phyloP scores from a whole-genome alignment of 2,888 invertebrate genomes.

The Chymomyza amoena region DNA sequence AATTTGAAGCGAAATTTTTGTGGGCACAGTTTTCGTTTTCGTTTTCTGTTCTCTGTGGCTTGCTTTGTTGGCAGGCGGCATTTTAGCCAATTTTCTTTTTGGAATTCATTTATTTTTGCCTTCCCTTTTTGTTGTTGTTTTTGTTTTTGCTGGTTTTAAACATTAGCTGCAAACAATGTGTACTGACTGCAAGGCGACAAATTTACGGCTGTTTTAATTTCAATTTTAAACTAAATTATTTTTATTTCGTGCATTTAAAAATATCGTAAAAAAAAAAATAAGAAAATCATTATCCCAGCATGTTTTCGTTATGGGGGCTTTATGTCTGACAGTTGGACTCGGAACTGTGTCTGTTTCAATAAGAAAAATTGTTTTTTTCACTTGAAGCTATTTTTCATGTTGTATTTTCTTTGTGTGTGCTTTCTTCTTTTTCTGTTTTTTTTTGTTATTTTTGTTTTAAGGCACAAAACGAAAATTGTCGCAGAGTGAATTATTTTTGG shows the following conservation, averaged over 20 bases:
- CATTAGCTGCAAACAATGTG: background rate
- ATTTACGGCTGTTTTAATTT: slow-evolving; percentile 3
- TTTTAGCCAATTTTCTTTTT: slow-evolving; percentile 48
- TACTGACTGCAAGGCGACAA: background rate
- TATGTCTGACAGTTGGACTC: slow-evolving; percentile 51
- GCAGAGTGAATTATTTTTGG: slow-evolving; percentile 66
- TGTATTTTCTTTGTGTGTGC: slow-evolving; percentile 19
- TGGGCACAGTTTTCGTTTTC: slow-evolving; percentile 10
- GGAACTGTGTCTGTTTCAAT: slow-evolving; percentile 61
- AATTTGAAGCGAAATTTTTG: slow-evolving; percentile 51
- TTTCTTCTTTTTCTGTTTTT: slow-evolving; percentile 1
- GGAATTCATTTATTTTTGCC: background rate
- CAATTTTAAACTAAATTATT: slow-evolving; percentile 40
- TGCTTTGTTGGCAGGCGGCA: slow-evolving; percentile 19
- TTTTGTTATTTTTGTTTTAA: slow-evolving; percentile 39
- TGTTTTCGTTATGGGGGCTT: slow-evolving; percentile 19
- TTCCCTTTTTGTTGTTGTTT: background rate
- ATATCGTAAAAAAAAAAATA: background rate
- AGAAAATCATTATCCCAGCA: background rate
- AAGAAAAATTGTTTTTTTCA: slow-evolving; percentile 68
- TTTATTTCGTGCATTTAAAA: slow-evolving; percentile 30
- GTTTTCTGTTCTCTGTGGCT: too few relatives aligned
- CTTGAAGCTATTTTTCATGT: slow-evolving; percentile 51
- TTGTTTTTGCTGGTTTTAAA: background rate
- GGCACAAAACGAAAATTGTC: slow-evolving; percentile 42